Conservation (phyloP, 2,113 vertebrate genomes). For the Sorex fumeus region DNA sequence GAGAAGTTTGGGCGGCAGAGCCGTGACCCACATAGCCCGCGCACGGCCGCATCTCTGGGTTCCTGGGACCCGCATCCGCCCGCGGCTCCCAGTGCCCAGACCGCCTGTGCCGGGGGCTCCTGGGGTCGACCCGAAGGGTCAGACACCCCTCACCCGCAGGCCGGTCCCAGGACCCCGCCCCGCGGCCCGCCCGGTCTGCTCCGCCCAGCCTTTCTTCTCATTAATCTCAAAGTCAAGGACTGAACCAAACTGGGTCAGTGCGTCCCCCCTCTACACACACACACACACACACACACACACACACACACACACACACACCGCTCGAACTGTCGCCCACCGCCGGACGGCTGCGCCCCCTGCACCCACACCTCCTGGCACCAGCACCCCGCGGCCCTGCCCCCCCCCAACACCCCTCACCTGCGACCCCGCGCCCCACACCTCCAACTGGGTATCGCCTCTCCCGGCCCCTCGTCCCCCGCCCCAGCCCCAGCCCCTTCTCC, state of each 20-base stretch:
- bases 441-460: too few relatives aligned
- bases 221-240: conserved; percentile 78
- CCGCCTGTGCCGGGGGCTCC: not conserved
- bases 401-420: not conserved
- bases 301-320: too few relatives aligned
- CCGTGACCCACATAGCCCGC: conserved; percentile 82
- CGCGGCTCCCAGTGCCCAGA: not conserved
- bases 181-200: not conserved
- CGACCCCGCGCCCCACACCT: too few relatives aligned
- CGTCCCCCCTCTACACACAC: too few relatives aligned
- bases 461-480: not conserved
- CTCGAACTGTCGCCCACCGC: too few relatives aligned
- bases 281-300: too few relatives aligned
- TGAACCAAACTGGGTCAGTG: conserved; percentile 79
- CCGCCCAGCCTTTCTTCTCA: conserved; percentile 43
- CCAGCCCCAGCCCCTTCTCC: not conserved
- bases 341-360: too few relatives aligned
- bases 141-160: not conserved
- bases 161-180: not conserved
- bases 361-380: too few relatives aligned
- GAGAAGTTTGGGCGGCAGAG: conserved; percentile 52
- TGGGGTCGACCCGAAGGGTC: not conserved
- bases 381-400: too few relatives aligned
- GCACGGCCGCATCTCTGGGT: not conserved
- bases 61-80: not conserved